Percentiles rank a stretch among this genome's conserved stretches.
Evolutionary conservation across 2,888 invertebrate genomes (phyloP).

Genomic region (Dicranocentrus wangi): DNA sequence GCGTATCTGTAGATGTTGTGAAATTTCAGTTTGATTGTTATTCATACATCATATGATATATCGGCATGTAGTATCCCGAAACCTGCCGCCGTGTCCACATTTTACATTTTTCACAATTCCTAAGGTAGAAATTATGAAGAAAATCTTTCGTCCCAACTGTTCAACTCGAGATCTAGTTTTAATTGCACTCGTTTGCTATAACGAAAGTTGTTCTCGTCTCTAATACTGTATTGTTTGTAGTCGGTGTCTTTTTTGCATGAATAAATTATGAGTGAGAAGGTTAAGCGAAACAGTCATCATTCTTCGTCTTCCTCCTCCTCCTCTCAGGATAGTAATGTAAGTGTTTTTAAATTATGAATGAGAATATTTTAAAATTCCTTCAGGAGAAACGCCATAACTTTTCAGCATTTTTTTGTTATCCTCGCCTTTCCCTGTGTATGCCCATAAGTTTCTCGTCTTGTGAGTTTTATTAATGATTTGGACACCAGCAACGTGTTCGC

Average conservation of each 20-base stretch:
- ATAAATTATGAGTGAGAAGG: constrained; percentile 54
- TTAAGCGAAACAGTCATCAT: constrained; percentile 15
- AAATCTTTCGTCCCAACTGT: too few species aligned
- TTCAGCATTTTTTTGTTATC: background rate
- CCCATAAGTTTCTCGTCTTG: background rate
- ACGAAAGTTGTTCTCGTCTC: background rate
- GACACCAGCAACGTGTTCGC: background rate
- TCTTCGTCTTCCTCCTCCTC: constrained; percentile 35
- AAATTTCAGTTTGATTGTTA: too few species aligned
- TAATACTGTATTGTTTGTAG: background rate
- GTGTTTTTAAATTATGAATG: constrained; percentile 59
- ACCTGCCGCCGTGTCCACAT: too few species aligned
- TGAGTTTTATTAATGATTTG: constrained; percentile 24
- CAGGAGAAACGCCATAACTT: constrained; percentile 17
- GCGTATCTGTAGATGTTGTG: too few species aligned
- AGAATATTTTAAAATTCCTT: constrained; percentile 27
- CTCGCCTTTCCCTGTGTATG: background rate
- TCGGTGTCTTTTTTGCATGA: constrained; percentile 29
- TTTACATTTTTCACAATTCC: too few species aligned
- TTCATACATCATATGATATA: too few species aligned
- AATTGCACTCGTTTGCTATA: too few species aligned
- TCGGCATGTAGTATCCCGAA: too few species aligned
- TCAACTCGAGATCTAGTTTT: too few species aligned
- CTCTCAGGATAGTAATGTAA: constrained; percentile 53
- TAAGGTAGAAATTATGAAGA: too few species aligned